phyloP scores from a whole-genome alignment of 2,113 vertebrate genomes.

The Emydocephalus ijimae region DNA sequence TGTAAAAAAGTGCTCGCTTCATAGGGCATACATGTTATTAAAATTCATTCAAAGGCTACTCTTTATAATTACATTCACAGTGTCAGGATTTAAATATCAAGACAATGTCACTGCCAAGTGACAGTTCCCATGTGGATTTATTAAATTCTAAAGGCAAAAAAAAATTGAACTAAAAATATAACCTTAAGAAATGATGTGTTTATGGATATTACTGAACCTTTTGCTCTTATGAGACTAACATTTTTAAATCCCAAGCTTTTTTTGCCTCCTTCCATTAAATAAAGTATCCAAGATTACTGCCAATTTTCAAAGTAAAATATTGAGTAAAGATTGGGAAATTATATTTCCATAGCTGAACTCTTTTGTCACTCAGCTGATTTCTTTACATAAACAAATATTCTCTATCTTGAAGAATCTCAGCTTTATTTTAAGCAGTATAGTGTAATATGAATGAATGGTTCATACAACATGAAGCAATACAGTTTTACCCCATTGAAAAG shows the following conservation, averaged over 20 bases:
- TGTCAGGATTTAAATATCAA: slow-evolving; percentile 43
- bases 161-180: slow-evolving; percentile 10
- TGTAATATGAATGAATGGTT: not conserved
- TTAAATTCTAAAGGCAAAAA: slow-evolving; percentile 14
- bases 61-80: slow-evolving; percentile 36
- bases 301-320: slow-evolving; percentile 24
- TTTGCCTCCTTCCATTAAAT: not conserved
- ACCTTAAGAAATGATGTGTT: slow-evolving; percentile 13
- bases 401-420: not conserved
- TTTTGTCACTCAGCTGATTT: not conserved
- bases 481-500: not conserved
- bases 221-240: slow-evolving; percentile 28
- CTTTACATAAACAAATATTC: not conserved
- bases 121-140: slow-evolving; percentile 40
- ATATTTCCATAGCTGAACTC: not conserved
- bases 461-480: not conserved
- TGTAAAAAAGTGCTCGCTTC: not conserved
- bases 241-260: slow-evolving; percentile 18
- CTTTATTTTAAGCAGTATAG: not conserved
- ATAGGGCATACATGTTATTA: slow-evolving; percentile 21
- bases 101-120: slow-evolving; percentile 33
- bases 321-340: slow-evolving; percentile 4
- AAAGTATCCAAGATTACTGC: slow-evolving; percentile 24
- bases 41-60: slow-evolving; percentile 36
- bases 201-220: slow-evolving; percentile 9